Base-by-base conservation (phyloP, 2,113 vertebrate species). In the Callipepla squamata region DNA sequence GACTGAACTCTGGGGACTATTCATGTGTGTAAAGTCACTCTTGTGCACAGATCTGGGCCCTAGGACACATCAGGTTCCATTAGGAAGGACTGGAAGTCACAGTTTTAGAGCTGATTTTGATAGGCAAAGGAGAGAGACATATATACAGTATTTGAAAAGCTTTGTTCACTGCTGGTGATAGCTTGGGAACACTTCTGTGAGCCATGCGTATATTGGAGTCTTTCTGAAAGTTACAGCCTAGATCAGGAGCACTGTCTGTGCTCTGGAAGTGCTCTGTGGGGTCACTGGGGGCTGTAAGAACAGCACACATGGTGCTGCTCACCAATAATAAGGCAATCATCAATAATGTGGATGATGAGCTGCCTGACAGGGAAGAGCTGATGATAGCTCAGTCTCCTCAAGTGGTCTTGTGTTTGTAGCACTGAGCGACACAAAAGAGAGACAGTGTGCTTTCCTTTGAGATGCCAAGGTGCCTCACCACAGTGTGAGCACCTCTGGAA, bases 211-310 rank as follows among this genome's bases (percentile, higher is more conserved):
- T 18, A 55, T 62, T 36, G 53, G 34, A 65, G 38, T 30, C 42
- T 47, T 58, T 73, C 55, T 89, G 65, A 50, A 80, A 80, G 77
- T 50, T 72, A 76, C 51, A 82, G 67, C 12, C 26, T n/a, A 45
- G 47, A 32, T 7, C 4, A 2, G 80, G 30, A 72, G 62, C 38
- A 22, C 7, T 11, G 12, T n/a, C 70, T 47, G 40, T 42, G 32
- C 70, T 72, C 53, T 83, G 62, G 7, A 30, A 66, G 4, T 28
- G 6, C 32, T 38, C 38, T 40, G 74, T 19, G 28, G 55, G 48
- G 17, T 36, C 77, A 22, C 8, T 0, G 2, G 18, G 53, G 21
- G 45, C 53, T 40, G 34, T 28, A 4, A 0, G 2, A 44, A 32
- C 25, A 44, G 30, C 10, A 3, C 5, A 10, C 2, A 1, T n/a